These are phyloP conservation scores for Potorous gilbertii DNA, from an alignment of 2,797 vertebrate species.

Conservation along the genomic window DNA sequence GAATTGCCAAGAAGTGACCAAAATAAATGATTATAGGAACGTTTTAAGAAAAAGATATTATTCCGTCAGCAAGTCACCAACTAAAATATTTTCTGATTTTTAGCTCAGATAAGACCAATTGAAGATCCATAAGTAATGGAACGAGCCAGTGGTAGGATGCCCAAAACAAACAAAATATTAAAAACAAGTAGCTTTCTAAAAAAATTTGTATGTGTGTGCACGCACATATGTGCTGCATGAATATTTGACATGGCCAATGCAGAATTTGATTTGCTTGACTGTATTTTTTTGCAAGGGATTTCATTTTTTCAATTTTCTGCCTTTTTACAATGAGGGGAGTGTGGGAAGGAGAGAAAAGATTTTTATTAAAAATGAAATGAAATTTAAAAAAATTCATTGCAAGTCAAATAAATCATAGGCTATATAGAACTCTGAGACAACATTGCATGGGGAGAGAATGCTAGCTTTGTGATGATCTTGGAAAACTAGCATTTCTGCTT, in stretches of 20 bases:
- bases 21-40: not conserved
- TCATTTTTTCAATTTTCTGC: not conserved
- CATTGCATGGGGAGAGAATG: not conserved
- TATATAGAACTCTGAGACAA: not conserved
- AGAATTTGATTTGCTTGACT: not conserved
- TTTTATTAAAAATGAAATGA: not conserved
- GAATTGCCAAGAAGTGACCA: not conserved
- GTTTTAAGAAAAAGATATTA: not conserved
- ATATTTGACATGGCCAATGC: not conserved
- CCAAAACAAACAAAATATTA: not conserved
- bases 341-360: not conserved
- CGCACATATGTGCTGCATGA: accelerated
- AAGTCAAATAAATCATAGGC: not conserved
- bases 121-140: not conserved
- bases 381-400: not conserved
- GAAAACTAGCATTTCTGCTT: not conserved
- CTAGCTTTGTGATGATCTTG: not conserved
- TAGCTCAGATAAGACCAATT: not conserved
- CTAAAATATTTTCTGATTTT: not conserved
- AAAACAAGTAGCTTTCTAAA: not conserved
- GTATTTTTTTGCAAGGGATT: not conserved
- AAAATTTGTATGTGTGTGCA: no score
- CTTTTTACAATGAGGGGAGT: not conserved
- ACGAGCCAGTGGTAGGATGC: not conserved
- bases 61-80: not conserved